Evolutionary conservation across 2,797 vertebrate genomes (phyloP).

Genomic region (Chelonia mydas): DNA sequence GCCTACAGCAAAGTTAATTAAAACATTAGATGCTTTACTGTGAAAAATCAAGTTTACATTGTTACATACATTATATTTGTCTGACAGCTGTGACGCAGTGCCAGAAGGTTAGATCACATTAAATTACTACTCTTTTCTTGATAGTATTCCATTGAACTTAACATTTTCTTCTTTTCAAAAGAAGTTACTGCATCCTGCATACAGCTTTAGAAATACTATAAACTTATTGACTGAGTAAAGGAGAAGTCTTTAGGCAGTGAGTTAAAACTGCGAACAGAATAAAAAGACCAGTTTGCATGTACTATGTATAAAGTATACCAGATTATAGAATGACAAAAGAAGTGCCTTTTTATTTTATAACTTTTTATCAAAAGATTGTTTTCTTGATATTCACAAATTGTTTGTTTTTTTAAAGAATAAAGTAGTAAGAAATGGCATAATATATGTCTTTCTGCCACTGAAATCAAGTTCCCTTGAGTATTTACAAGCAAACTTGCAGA

Average conservation of each 20-base stretch:
- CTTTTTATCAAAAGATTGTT: not conserved
- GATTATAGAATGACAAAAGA: not conserved
- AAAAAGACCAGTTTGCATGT: not conserved
- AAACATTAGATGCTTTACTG: not conserved
- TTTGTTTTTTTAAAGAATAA: not conserved
- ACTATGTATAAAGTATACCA: not conserved
- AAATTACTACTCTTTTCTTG: not conserved
- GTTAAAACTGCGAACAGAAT: not conserved
- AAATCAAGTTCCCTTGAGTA: not conserved
- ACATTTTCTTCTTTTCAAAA: not conserved
- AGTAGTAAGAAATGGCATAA: not conserved
- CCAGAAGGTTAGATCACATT: not conserved
- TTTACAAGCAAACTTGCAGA: not conserved
- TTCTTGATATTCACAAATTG: not conserved
- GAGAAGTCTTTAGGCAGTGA: not conserved
- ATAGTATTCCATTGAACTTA: not conserved
- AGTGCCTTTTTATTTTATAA: not conserved
- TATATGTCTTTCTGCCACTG: not conserved
- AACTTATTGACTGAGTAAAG: not conserved
- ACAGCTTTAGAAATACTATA: not conserved
- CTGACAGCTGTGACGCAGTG: constrained; percentile 3
- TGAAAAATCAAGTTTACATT: constrained; percentile 42
- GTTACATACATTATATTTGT: constrained; percentile 45
- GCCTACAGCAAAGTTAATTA: constrained; percentile 33
- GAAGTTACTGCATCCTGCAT: not conserved